Conservation (phyloP, 2,797 vertebrate species). For the Xenentodon cancila region DNA sequence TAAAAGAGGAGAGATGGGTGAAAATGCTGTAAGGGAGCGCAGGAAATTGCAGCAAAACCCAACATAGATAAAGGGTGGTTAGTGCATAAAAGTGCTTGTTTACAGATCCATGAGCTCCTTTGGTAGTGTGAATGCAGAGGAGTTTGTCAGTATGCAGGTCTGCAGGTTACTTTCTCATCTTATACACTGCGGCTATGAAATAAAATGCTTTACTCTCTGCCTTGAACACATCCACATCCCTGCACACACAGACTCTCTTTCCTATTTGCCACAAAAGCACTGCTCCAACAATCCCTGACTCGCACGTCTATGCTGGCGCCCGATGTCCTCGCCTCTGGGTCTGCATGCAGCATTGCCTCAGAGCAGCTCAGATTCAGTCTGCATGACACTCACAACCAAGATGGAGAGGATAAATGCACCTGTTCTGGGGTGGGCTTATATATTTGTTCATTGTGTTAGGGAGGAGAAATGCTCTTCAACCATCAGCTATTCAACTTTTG, state of each 20-base stretch:
- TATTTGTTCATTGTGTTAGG: constrained; percentile 24
- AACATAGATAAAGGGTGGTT: constrained; percentile 16
- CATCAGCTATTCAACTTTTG: constrained; percentile 23
- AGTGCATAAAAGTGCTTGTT: constrained; percentile 19
- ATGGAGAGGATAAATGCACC: constrained; percentile 49
- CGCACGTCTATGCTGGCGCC: constrained; percentile 52
- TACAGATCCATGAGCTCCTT: constrained; percentile 30
- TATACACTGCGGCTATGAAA: constrained; percentile 41
- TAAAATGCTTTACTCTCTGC: constrained; percentile 46
- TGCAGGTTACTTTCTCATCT: constrained; percentile 33
- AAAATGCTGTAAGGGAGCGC: not conserved
- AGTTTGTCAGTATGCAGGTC: constrained; percentile 13
- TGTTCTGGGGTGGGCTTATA: constrained; percentile 32
- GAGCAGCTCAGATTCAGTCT: constrained; percentile 46
- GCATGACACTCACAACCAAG: constrained; percentile 45
- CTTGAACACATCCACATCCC: constrained; percentile 38
- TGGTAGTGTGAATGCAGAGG: constrained; percentile 41
- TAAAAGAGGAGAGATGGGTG: not conserved
- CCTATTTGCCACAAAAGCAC: constrained; percentile 41
- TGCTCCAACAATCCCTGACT: constrained; percentile 59
- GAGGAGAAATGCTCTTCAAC: constrained; percentile 28
- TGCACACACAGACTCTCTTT: constrained; percentile 46
- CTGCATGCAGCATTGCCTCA: constrained; percentile 46
- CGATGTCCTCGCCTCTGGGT: constrained; percentile 42
- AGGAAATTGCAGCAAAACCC: constrained; percentile 24